Evolutionary conservation across 1,140 invertebrate species (phyloP), one percentile per base, ranked within the genome.

Genomic region (Eupeodes corollae): DNA sequence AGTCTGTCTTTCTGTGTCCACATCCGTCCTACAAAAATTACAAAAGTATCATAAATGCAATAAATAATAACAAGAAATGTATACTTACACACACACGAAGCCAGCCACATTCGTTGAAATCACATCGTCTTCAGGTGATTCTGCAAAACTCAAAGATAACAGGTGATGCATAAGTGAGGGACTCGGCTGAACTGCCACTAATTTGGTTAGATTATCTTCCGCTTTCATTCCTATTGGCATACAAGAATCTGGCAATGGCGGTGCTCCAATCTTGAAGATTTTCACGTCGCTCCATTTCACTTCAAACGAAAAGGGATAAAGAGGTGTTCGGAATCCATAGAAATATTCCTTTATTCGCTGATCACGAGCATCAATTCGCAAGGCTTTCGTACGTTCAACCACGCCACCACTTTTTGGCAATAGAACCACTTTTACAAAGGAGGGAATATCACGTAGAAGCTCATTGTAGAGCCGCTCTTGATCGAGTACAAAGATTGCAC

Each of bases 381-480:
- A 76, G 14, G 75, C 68, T 48, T 81, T 73, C 47, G 77, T 87
- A 48, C 91, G 74, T 65, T 93, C 91, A 0, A 95, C 92, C 19
- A 91, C 92, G 41, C 95, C 95, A 34, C 94, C 93, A 70, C 92
- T 97, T 73, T 98, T 98, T 5, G 93, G 93, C 45, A 95, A 70
- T 56, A 94, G 84, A 0, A 98, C 82, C 15, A 98, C 85, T 73
- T 91, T 89, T 1, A 97, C 91, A 73, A 90, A 91, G 31, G 81
- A 78, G 0, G 93, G 92, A 77, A 98, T 84, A 69, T 98, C 94
- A 47, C 90, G 73, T 31, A 88, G 83, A 32, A 99, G 70, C 72
- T 98, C 92, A 71, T 90, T 97, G 63, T 92, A 97, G 1, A 98
- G 67, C 58, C 93, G 77, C 69, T 98, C 94, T 68, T 99, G 94